Evolutionary conservation across 2,113 vertebrate species (phyloP), one percentile per base, ranked within the genome.

Genomic region (Lepus americanus): DNA sequence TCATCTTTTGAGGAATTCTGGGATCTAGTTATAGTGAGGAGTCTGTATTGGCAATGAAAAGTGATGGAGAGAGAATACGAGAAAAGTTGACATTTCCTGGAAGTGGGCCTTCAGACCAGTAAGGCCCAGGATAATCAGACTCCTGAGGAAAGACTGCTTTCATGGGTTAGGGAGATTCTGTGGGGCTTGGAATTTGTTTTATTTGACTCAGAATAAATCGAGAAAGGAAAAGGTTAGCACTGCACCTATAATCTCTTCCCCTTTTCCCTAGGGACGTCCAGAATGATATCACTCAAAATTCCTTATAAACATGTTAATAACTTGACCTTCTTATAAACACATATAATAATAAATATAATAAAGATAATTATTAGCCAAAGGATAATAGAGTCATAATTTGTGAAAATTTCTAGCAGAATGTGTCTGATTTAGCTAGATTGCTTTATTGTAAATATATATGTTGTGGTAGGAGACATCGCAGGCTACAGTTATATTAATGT

Each of bases 311-410:
- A 44, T 69, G 64, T 12, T 79, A 69, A 69, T 88, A 88, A 63
- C 27, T 29, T 89, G 51, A 79, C 31, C n/a, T 90, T 1, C 64
- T 76, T 63, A 53, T 29, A 80, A 84, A 44, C 25, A 64, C 2
- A 29, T 25, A 44, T 44, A 44, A 44, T 7, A 44, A 8, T 44
- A 44, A 44, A 44, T 44, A 44, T 9, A 8, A 44, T 51, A n/a
- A 91, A 91, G 27, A 27, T 91, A 61, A 74, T 81, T 90, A 70
- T 84, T 63, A 92, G 6, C 59, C 39, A 67, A 89, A 73, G 85
- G 13, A 36, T 92, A 84, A 59, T 64, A 14, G 44, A 73, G 13
- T 67, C 29, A 29, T 86, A 92, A 84, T 66, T 61, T 85, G 53
- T 82, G 33, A 94, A 85, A 39, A 73, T 85, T 74, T 94, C 51